Base-by-base conservation (phyloP, 2,113 vertebrate genomes). In the Ailuropoda melanoleuca region DNA sequence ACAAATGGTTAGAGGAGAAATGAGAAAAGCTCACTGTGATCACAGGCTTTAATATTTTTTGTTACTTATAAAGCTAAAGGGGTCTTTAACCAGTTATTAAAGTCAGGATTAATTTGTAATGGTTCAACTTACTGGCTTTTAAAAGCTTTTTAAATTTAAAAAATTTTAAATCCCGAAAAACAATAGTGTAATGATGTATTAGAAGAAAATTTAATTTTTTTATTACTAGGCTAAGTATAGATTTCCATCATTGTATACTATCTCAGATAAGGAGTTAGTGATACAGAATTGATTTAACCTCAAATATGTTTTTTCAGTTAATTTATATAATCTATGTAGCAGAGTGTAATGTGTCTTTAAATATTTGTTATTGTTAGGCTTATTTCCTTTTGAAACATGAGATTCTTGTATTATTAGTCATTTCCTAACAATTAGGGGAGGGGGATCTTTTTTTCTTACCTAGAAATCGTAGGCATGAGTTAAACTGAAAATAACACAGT, bases 61-160 rank as follows among this genome's bases (percentile, higher is more conserved):
- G 98, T 98, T 99, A 98, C 98, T 99, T 98, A 99, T 98, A 99
- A 99, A 99, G 99, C 99, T 99, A 99, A 99, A 99, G 99, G 98
- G 99, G 99, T 99, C 99, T 99, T 99, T 99, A 99, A 99, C 99
- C 99, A 99, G 99, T 99, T 99, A 99, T 99, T 99, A 99, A 99
- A 99, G 99, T 99, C 99, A 98, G 99, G 99, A 99, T 99, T 99
- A 99, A 99, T 99, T 99, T 99, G 99, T 99, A 99, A 99, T 99
- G 99, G 99, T 99, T 99, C 99, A 99, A 98, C 98, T 99, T 99
- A 98, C 99, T 99, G 99, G 99, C 99, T 99, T 99, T 99, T 99
- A 98, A 99, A 98, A 98, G 99, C 99, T 99, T 99, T 99, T 99
- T 99, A 99, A 99, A 99, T 99, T 95, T 60, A 81, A 97, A 97